These are phyloP conservation scores for Trilocha varians DNA, from an alignment of 2,888 invertebrate species.

Conservation along the genomic window DNA sequence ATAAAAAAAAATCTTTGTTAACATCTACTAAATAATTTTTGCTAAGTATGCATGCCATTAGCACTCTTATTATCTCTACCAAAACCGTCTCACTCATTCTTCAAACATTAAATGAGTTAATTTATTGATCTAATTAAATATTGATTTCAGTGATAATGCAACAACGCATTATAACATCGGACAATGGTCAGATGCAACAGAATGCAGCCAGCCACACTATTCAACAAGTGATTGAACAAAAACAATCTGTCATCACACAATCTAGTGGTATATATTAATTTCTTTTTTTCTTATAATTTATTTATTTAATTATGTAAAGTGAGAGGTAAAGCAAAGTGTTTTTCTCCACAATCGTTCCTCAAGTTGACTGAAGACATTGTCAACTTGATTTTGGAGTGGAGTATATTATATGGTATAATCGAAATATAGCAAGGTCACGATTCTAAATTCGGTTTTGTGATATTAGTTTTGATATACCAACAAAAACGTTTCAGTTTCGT, in stretches of 20 bases:
- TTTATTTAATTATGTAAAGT: too few relatives aligned
- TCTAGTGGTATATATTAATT: slow-evolving; percentile 30
- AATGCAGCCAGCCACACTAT: slow-evolving; percentile 27
- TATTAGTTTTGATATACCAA: slow-evolving; percentile 4
- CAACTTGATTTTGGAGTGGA: slow-evolving; percentile 62
- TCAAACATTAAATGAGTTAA: too few relatives aligned
- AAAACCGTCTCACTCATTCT: too few relatives aligned
- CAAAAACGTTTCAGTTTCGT: too few relatives aligned
- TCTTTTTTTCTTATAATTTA: neutral
- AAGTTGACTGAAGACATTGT: slow-evolving; percentile 48
- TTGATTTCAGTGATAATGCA: slow-evolving; percentile 59
- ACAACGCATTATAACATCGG: slow-evolving; percentile 45
- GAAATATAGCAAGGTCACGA: neutral
- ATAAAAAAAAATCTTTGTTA: neutral
- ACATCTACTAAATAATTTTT: neutral
- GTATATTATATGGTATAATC: slow-evolving; percentile 34
- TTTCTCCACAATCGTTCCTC: slow-evolving; percentile 61
- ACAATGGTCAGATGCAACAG: slow-evolving; percentile 43
- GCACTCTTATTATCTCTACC: too few relatives aligned
- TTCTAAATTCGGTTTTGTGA: neutral
- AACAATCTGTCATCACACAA: slow-evolving; percentile 38
- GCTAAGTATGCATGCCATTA: too few relatives aligned
- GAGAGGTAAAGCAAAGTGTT: too few relatives aligned
- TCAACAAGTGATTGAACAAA: slow-evolving; percentile 50
- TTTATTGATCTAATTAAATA: too few relatives aligned